Conservation (phyloP, 2,113 vertebrate species). For the Gallinago media region DNA sequence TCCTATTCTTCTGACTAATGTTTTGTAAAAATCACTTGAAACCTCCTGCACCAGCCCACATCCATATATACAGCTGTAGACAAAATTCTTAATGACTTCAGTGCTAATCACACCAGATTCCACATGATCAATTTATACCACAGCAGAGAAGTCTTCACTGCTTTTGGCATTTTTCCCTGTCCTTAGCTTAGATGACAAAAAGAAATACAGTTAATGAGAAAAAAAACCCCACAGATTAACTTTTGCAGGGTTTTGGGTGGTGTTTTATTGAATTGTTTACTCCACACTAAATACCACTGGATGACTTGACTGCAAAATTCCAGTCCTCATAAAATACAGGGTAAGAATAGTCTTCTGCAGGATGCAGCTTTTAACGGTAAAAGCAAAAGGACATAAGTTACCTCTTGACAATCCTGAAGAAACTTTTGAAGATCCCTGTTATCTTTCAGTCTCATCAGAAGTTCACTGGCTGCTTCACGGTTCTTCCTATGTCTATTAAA, state of each 20-base stretch:
- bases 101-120: not conserved
- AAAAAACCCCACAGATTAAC: not conserved
- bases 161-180: not conserved
- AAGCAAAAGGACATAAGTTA: conserved; percentile 37
- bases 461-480: conserved; percentile 91
- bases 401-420: conserved; percentile 98
- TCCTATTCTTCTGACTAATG: not conserved
- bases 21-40: not conserved
- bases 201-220: not conserved
- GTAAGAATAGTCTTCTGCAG: not conserved
- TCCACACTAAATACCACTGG: not conserved
- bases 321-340: not conserved
- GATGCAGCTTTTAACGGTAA: not conserved
- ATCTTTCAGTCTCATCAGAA: conserved; percentile 93
- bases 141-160: not conserved
- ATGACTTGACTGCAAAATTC: not conserved
- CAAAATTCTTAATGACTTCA: not conserved
- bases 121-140: not conserved
- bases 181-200: not conserved
- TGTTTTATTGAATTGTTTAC: not conserved
- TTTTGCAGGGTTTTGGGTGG: not conserved
- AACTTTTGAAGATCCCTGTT: conserved; percentile 98
- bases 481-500: conserved; percentile 92
- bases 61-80: not conserved
- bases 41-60: not conserved